Evolutionary conservation across 2,113 vertebrate species (phyloP).

Genomic region (Alexandromys fortis): DNA sequence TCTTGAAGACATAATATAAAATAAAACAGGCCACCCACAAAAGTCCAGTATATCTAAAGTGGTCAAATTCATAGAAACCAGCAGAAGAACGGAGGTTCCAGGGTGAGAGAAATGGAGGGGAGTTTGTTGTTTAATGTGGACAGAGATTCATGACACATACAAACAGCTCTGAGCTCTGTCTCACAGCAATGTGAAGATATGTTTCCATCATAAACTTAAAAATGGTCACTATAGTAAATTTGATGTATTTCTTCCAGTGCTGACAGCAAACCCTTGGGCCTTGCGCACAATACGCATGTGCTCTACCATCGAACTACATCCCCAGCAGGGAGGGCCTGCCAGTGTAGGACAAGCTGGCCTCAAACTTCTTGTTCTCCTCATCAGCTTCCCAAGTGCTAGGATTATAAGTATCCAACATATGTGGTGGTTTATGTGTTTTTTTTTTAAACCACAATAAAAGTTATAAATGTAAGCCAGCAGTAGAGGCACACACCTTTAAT

Average conservation of each 20-base stretch:
- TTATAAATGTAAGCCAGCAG: neutral
- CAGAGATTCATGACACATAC: neutral
- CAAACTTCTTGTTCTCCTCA: neutral
- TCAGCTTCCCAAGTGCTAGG: neutral
- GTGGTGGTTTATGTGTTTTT: neutral
- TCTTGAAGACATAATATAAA: neutral
- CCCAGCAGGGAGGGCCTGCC: neutral
- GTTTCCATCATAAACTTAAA: neutral
- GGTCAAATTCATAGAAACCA: neutral
- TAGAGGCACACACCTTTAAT: neutral
- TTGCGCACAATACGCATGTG: neutral
- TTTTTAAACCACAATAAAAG: neutral
- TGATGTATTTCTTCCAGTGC: neutral
- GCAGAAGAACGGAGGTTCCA: neutral
- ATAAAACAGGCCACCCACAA: constrained; percentile 7
- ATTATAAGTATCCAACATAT: neutral
- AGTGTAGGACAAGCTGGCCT: neutral
- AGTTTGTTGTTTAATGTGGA: neutral
- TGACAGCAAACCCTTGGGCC: neutral
- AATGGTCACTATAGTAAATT: neutral
- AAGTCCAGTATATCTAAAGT: neutral
- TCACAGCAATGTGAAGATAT: neutral
- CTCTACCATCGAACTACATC: neutral
- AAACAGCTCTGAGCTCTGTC: constrained; percentile 9
- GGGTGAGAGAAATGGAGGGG: neutral